Conservation (phyloP, 2,888 invertebrate genomes). For the Aleiodes leptofemur region DNA sequence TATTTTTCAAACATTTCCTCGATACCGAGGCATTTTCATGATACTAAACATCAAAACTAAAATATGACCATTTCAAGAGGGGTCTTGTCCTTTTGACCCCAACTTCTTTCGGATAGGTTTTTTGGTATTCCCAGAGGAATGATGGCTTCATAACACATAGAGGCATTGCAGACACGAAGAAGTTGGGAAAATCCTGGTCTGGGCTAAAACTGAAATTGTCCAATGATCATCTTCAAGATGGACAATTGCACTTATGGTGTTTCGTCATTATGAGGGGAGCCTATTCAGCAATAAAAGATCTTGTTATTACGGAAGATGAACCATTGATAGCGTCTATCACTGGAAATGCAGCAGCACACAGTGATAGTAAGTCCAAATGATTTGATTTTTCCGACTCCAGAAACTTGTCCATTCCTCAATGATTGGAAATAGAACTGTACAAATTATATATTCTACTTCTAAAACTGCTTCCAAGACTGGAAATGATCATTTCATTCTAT, state of each 20-base stretch:
- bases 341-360: constrained; percentile 70
- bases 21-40: no score
- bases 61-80: no score
- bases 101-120: no score
- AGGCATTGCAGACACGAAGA: constrained; percentile 53
- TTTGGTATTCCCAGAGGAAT: constrained; percentile 41
- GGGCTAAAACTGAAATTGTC: constrained; percentile 65
- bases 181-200: constrained; percentile 62
- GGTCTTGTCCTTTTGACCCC: not conserved
- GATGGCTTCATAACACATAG: constrained; percentile 57
- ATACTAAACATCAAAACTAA: constrained; percentile 63
- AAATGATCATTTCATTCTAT: not conserved
- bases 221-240: constrained; percentile 66
- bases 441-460: no score
- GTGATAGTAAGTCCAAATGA: constrained; percentile 71
- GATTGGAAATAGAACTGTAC: no score
- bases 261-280: constrained; percentile 67
- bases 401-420: no score
- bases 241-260: constrained; percentile 66
- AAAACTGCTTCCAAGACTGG: no score
- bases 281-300: constrained; percentile 66
- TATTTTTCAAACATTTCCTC: no score
- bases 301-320: constrained; percentile 67
- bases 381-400: no score
- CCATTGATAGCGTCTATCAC: constrained; percentile 71